A percentile compares a stretch with the other conserved stretches of the same genome.
Conservation (phyloP, 2,113 vertebrate genomes). For the Cichladusa arquata region DNA sequence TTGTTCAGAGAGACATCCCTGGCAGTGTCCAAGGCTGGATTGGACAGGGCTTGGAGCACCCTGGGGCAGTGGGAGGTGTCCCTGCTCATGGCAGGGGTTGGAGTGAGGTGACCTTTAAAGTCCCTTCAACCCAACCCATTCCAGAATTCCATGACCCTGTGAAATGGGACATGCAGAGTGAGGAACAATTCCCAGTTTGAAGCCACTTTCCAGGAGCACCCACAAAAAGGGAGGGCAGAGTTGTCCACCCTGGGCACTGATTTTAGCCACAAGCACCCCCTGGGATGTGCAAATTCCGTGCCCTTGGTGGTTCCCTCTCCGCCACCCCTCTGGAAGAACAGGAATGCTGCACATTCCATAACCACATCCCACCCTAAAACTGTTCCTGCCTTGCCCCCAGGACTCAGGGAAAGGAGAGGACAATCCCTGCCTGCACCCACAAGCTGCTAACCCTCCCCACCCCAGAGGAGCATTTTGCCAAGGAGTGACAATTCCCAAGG, state of each 20-base stretch:
- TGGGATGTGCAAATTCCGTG: fast-evolving
- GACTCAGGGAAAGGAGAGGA: background rate
- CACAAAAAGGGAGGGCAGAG: background rate
- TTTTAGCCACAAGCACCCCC: background rate
- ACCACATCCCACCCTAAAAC: background rate
- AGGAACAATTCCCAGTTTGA: background rate
- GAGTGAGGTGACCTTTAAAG: background rate
- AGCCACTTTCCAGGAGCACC: background rate
- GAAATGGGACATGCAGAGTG: background rate
- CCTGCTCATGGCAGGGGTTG: background rate
- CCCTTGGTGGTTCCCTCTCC: background rate
- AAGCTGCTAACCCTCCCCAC: background rate
- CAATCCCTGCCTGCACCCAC: background rate
- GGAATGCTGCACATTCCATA: fast-evolving
- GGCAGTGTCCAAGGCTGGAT: fast-evolving
- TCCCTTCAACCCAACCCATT: background rate
- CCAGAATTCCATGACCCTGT: fast-evolving
- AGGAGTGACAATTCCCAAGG: background rate
- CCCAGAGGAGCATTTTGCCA: background rate
- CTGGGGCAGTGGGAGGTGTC: background rate
- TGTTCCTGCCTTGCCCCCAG: background rate
- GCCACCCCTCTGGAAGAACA: background rate
- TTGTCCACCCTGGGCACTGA: background rate
- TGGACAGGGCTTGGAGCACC: fast-evolving
- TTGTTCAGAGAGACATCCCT: background rate